These are phyloP conservation scores for Acrocyrtus sp. DNA, from an alignment of 2,888 invertebrate species.

Conservation along the genomic window DNA sequence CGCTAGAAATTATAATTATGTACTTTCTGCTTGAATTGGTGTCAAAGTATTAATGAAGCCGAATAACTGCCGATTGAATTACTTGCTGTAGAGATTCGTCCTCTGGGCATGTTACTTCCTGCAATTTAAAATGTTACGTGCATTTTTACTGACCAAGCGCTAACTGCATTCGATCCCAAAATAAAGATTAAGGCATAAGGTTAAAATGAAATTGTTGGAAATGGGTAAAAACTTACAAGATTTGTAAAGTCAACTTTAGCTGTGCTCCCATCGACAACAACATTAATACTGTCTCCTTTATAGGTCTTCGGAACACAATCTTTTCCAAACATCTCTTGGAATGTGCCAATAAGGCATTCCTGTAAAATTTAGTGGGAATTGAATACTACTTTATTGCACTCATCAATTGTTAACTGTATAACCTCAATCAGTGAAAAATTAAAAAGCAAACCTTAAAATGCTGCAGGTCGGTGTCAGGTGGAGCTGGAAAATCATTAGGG, in stretches of 20 bases:
- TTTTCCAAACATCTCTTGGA: constrained; percentile 96
- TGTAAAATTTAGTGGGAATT: constrained; percentile 65
- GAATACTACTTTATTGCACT: no score
- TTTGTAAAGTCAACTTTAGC: constrained; percentile 86
- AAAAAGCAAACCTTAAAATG: constrained; percentile 81
- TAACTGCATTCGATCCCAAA: no score
- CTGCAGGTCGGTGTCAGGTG: constrained; percentile 82
- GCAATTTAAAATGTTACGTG: constrained; percentile 63
- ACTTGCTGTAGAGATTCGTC: constrained; percentile 86
- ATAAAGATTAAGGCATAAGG: no score
- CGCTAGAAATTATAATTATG: no score
- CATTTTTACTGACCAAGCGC: no score
- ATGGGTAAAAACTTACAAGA: constrained; percentile 71
- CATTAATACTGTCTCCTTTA: constrained; percentile 86
- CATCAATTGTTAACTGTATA: no score
- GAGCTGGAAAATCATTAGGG: constrained; percentile 69
- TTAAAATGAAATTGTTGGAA: background rate
- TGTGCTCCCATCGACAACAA: constrained; percentile 84
- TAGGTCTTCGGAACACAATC: constrained; percentile 93
- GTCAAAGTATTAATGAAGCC: constrained; percentile 86
- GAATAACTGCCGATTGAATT: constrained; percentile 84
- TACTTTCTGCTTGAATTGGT: constrained; percentile 65
- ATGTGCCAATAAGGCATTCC: constrained; percentile 89
- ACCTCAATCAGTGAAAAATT: no score
- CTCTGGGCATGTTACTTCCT: constrained; percentile 83